These are phyloP conservation scores for Rhinogobio ventralis DNA, from an alignment of 2,797 vertebrate species.

Conservation along the genomic window DNA sequence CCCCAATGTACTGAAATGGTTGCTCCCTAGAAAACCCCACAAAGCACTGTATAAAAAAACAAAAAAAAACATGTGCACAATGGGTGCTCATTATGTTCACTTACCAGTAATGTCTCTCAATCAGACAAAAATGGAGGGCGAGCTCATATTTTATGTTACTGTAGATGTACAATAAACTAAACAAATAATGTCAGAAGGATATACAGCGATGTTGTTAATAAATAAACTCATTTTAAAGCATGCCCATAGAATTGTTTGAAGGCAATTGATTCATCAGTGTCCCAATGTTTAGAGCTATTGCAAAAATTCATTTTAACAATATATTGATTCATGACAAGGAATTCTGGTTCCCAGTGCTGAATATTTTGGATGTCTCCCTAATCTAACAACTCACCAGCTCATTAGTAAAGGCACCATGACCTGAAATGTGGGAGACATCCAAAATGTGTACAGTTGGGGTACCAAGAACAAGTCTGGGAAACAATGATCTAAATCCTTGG, in stretches of 20 bases:
- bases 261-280: neutral
- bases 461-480: neutral
- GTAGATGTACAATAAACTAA: neutral
- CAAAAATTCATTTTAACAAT: neutral
- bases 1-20: neutral
- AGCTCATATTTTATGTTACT: neutral
- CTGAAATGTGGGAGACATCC: neutral
- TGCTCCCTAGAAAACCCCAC: neutral
- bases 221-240: neutral
- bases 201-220: neutral
- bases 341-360: neutral
- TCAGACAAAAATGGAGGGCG: neutral
- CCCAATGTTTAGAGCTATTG: neutral
- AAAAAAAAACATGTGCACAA: too few species aligned
- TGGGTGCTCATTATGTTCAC: neutral
- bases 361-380: conserved; percentile 10
- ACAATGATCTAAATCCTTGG: neutral
- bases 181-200: neutral
- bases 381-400: conserved; percentile 1
- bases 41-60: neutral
- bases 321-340: neutral
- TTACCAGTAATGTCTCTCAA: neutral
- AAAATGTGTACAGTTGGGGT: neutral
- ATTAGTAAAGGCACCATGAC: conserved; percentile 8
- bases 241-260: neutral